Base-by-base conservation (phyloP, 2,888 invertebrate genomes). In the Brenthis hecate region DNA sequence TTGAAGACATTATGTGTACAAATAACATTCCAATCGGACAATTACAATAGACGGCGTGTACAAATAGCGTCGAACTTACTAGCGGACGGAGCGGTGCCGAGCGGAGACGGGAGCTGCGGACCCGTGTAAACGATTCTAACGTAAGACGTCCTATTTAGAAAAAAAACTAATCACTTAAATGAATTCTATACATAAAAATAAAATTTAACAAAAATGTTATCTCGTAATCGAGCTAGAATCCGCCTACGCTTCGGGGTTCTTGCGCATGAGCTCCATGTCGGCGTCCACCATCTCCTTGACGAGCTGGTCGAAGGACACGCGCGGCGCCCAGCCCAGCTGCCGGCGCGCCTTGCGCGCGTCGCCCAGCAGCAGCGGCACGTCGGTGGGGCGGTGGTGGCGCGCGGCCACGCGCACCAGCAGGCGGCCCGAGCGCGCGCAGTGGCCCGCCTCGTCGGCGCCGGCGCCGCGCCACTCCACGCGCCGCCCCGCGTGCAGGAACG, bases 311-410 rank as follows among this genome's bases (percentile, higher is more conserved):
- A 96, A 99, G 57, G 95, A 93, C 43, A 98, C 96, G 74, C 96
- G 96, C 0, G 98, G 97, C 56, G 93, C 86, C 99, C 99, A 99
- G 54, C 97, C 96, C 56, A 99, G 94, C 78, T 96, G 95, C 66
- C 94, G 91, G 79, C 95, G 96, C 0, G 99, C 99, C 92, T 99
- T 99, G 0, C 96, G 94, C 1, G 99, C 95, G 88, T 99, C 98
- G n/a, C 99, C 99, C 71, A 97, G 92, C 23, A 99, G 91, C 56
- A 97, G 93, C 85, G 96, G 98, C 81, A 99, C 99, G 96, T 99
- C 99, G 0, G 99, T 98, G 11, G 99, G 99, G 72, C 99, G 94
- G 88, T 99, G 99, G 94, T 96, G 99, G 88, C 97, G 98, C 0
- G 97, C 95, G 93, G 99, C 99, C 56, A 99, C 95, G 81, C 94